Evolutionary conservation across 37 sponge, comb jelly and placozoan genomes (phyloP).

Genomic region (Amphimedon queenslandica): DNA sequence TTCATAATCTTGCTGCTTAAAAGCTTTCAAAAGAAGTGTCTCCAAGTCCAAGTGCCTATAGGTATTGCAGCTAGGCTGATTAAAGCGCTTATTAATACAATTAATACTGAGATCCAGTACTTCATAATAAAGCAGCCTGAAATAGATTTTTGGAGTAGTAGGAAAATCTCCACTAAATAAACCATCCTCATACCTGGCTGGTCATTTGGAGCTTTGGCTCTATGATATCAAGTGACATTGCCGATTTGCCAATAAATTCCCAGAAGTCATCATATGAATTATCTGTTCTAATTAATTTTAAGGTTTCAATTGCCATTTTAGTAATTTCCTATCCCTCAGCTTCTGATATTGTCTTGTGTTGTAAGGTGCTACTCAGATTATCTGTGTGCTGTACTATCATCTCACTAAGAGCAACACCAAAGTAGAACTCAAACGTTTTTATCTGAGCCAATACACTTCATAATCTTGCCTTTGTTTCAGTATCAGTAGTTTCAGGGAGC

Average conservation of each 20-base stretch:
- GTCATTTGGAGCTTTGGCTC: slow-evolving; percentile 24
- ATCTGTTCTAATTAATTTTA: too few species aligned
- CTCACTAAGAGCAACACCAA: slow-evolving; percentile 27
- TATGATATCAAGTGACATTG: not conserved
- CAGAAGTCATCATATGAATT: slow-evolving; percentile 22
- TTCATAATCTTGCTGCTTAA: not conserved
- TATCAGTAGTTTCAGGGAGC: not conserved
- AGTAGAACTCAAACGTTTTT: slow-evolving; percentile 20
- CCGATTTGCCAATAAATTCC: not conserved
- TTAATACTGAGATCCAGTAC: slow-evolving; percentile 6
- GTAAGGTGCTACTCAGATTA: slow-evolving; percentile 28
- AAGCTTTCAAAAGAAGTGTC: not conserved
- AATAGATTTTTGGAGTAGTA: not conserved
- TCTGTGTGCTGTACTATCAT: slow-evolving; percentile 28
- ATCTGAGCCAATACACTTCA: slow-evolving; percentile 33
- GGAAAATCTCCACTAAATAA: slow-evolving; percentile 1
- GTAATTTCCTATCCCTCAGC: slow-evolving; percentile 12
- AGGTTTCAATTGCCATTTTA: not conserved
- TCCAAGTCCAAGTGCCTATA: slow-evolving; percentile 16
- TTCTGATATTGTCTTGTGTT: slow-evolving; percentile 13
- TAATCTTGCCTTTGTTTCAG: slow-evolving; percentile 29
- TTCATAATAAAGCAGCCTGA: slow-evolving; percentile 23
- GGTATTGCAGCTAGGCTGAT: slow-evolving; percentile 1
- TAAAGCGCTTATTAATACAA: slow-evolving; percentile 8
- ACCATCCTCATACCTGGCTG: slow-evolving; percentile 27